Conservation (phyloP, 2,797 vertebrate species). For the Clarias laeviceps region DNA sequence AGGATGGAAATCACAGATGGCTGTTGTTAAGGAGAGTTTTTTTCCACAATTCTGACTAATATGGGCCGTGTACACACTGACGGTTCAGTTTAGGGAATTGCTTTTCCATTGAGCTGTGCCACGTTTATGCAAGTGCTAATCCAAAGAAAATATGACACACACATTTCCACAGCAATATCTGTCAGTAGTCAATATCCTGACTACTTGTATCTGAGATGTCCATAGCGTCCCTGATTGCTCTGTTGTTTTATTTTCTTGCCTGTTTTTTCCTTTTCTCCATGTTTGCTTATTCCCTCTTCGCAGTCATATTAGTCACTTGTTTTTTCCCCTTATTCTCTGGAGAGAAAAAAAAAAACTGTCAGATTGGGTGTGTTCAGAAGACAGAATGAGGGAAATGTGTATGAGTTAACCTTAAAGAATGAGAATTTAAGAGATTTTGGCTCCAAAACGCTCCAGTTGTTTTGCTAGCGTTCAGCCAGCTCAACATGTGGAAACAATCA, state of each 20-base stretch:
- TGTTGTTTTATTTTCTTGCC: background rate
- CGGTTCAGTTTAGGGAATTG: background rate
- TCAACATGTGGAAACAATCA: slow-evolving; percentile 81
- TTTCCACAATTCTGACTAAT: slow-evolving; percentile 15
- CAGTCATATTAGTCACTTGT: background rate
- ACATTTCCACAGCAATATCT: background rate
- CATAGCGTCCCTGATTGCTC: background rate
- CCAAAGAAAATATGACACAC: slow-evolving; percentile 10
- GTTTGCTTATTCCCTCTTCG: background rate
- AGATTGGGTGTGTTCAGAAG: slow-evolving; percentile 6
- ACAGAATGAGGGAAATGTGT: background rate
- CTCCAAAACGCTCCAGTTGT: slow-evolving; percentile 20
- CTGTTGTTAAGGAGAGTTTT: background rate
- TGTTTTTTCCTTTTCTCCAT: background rate
- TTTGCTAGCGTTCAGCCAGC: slow-evolving; percentile 43
- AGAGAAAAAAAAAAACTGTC: background rate
- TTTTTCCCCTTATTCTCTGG: too few relatives aligned
- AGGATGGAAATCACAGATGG: slow-evolving; percentile 16
- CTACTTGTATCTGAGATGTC: background rate
- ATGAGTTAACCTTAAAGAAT: background rate
- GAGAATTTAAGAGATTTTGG: background rate
- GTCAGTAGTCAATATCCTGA: background rate
- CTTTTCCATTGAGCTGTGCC: slow-evolving; percentile 12
- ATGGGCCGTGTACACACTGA: background rate
- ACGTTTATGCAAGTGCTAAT: background rate